Base-by-base conservation (phyloP, 2,888 invertebrate genomes). In the Leptinotarsa rubiginosa region DNA sequence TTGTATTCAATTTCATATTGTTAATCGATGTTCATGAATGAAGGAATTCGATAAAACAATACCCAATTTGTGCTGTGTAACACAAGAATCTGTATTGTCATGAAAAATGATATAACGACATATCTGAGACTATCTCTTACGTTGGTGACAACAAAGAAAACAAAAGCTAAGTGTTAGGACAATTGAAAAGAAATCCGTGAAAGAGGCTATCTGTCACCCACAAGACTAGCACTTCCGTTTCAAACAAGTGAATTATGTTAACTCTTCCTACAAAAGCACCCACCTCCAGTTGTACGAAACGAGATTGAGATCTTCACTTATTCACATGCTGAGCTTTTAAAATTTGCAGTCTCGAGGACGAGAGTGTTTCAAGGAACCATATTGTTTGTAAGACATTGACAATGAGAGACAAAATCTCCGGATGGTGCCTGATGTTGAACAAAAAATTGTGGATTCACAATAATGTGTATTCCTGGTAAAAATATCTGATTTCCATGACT, bases 181-280 rank as follows among this genome's bases (percentile, higher is more conserved):
- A 62, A 62, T 31, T 22, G 62, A 62, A 62, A 62, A 31, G 62
- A 31, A 62, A 62, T 41, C 62, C 13, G 62, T 62, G 62, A 62
- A 62, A 62, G 62, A 62, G 62, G 31, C 62, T 31, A 62, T 62
- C 62, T 62, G 62, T 62, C 62, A 62, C 41, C 62, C 62, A 62
- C 62, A 62, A 25, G 62, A 62, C 62, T 25, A 62, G 62, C 62
- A 62, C 62, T 62, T 62, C 62, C 62, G 62, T 41, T 62, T 62
- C 62, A 41, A 62, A 62, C 62, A 62, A 62, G 62, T 62, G 62
- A 31, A 62, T 62, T 62, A 31, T 41, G 62, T 62, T 62, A 62
- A 62, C 62, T 62, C 62, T n/a, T 62, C 31, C 10, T 15, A 62
- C 62, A 62, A 41, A 62, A 62, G 62, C 62, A n/a, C 41, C 62